These are phyloP conservation scores for Lasiommata megera DNA, from an alignment of 2,888 invertebrate genomes.

Conservation along the genomic window DNA sequence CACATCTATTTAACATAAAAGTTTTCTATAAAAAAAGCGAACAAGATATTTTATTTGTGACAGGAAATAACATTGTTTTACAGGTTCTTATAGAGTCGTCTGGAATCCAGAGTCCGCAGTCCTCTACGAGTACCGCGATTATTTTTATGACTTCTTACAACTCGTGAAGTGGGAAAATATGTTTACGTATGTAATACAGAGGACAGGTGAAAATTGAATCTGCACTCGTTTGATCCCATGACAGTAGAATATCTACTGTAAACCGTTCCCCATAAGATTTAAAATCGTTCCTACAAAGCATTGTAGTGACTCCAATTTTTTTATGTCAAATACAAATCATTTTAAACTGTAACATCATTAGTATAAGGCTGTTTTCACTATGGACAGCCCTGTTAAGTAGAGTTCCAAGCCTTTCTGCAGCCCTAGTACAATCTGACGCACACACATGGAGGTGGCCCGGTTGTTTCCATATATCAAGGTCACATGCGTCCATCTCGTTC, in stretches of 20 bases:
- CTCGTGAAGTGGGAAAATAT: slow-evolving; percentile 28
- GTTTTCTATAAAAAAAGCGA: not conserved
- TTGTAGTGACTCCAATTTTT: no score
- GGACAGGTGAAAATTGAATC: slow-evolving; percentile 34
- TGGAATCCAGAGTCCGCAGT: slow-evolving; percentile 21
- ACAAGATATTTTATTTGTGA: slow-evolving; percentile 15
- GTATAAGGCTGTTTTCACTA: slow-evolving; percentile 4
- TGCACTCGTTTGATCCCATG: slow-evolving; percentile 6
- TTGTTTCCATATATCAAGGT: slow-evolving; percentile 72
- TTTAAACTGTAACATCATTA: not conserved
- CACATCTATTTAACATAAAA: not conserved
- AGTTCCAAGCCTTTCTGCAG: slow-evolving; percentile 51
- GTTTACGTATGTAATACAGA: slow-evolving; percentile 27
- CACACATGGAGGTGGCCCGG: slow-evolving; percentile 60
- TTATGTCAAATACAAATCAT: slow-evolving; percentile 1
- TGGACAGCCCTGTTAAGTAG: not conserved
- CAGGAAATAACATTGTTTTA: slow-evolving; percentile 27
- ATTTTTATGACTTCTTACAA: slow-evolving; percentile 32
- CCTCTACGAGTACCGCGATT: slow-evolving; percentile 13
- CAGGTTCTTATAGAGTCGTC: slow-evolving; percentile 16
- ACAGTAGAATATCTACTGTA: slow-evolving; percentile 14
- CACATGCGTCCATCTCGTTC: slow-evolving; percentile 56
- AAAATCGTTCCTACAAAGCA: slow-evolving; percentile 14
- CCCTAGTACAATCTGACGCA: slow-evolving; percentile 66
- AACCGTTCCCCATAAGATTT: not conserved